Percentiles rank a stretch among this genome's conserved stretches.
These are phyloP conservation scores for Ostrea denselamellosa DNA, from an alignment of 1,140 invertebrate species.

Conservation along the genomic window DNA sequence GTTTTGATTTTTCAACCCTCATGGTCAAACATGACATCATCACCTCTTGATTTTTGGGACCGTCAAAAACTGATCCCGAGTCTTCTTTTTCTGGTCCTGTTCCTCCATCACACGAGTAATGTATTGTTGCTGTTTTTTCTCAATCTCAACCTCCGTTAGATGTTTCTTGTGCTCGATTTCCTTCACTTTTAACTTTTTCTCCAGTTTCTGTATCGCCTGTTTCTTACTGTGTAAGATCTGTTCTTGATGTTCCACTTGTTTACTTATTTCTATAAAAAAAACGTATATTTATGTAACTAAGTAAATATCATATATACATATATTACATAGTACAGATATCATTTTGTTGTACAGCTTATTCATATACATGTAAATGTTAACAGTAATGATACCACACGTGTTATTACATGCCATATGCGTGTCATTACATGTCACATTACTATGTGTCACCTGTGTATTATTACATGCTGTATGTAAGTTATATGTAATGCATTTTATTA, in stretches of 20 bases:
- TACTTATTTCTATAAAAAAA: conserved; percentile 57
- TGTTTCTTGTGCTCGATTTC: conserved; percentile 61
- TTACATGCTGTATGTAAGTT: too few relatives aligned
- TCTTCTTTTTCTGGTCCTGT: conserved; percentile 52
- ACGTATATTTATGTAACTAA: background rate
- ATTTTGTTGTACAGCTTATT: too few relatives aligned
- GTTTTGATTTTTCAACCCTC: too few relatives aligned
- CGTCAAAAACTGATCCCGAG: background rate
- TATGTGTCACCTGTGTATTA: too few relatives aligned
- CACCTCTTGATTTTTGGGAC: conserved; percentile 41
- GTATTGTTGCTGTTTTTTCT: conserved; percentile 65
- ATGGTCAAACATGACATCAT: background rate
- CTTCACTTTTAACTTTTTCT: conserved; percentile 58
- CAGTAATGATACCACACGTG: too few relatives aligned
- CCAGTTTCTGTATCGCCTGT: conserved; percentile 56
- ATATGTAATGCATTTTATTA: too few relatives aligned
- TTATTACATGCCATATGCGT: too few relatives aligned
- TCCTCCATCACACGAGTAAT: conserved; percentile 62
- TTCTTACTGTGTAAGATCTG: conserved; percentile 54
- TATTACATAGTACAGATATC: too few relatives aligned
- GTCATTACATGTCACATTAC: too few relatives aligned
- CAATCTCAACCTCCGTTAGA: conserved; percentile 62
- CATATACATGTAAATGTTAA: too few relatives aligned
- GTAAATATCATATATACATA: too few relatives aligned
- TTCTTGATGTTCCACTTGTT: conserved; percentile 56